A percentile compares a stretch with the other conserved stretches of the same genome.
Evolutionary conservation across 1,140 invertebrate species (phyloP).

Genomic region (Ostrea edulis): DNA sequence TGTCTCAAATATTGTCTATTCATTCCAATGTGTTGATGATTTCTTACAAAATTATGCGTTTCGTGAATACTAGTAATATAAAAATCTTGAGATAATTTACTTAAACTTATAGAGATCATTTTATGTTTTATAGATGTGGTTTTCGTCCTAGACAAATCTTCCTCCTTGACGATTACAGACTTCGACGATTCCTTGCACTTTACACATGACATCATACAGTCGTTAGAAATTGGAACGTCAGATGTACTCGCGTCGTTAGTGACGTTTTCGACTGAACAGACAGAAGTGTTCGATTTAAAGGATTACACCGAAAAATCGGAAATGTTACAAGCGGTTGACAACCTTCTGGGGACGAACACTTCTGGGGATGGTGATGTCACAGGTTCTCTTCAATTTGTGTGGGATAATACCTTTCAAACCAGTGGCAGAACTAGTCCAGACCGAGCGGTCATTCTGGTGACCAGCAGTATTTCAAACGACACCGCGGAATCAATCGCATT

Average conservation of each 20-base stretch:
- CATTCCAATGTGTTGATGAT: too few species aligned
- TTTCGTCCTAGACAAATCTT: not conserved
- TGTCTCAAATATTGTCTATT: not conserved
- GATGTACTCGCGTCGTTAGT: not conserved
- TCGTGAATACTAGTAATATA: too few species aligned
- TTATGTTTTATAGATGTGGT: not conserved
- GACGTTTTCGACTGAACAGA: not conserved
- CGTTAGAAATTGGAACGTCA: not conserved
- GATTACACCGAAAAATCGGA: not conserved
- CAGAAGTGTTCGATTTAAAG: not conserved
- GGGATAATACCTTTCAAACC: not conserved
- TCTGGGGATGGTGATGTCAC: not conserved
- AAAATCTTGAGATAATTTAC: not conserved
- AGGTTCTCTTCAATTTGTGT: not conserved
- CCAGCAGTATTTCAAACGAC: not conserved
- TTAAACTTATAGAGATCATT: not conserved
- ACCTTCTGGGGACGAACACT: not conserved
- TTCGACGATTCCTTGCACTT: not conserved
- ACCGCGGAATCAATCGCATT: not conserved
- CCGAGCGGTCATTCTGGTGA: constrained; percentile 29
- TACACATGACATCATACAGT: constrained; percentile 3
- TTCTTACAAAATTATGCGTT: too few species aligned
- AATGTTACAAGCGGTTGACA: not conserved
- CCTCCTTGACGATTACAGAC: not conserved
- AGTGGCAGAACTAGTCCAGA: not conserved